Evolutionary conservation across 1,140 invertebrate genomes (phyloP).

Genomic region (Neodiprion fabricii): DNA sequence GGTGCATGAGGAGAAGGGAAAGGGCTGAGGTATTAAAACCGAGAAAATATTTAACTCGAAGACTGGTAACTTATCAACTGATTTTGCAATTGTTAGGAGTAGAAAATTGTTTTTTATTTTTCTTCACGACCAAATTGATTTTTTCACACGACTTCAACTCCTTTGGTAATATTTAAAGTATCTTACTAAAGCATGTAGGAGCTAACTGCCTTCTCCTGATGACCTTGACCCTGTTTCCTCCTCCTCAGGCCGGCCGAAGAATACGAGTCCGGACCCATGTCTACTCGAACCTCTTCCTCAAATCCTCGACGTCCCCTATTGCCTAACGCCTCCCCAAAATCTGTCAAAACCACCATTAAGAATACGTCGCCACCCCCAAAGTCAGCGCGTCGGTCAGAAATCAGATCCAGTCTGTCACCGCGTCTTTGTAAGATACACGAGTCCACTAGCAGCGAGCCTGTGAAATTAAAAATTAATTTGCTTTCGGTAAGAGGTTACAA

Average conservation of each 20-base stretch:
- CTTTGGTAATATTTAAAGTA: too few relatives aligned
- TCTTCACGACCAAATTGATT: slow-evolving; percentile 12
- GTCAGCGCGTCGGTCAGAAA: slow-evolving; percentile 13
- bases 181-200: not conserved
- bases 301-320: slow-evolving; percentile 7
- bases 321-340: slow-evolving; percentile 1
- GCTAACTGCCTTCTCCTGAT: slow-evolving; percentile 38
- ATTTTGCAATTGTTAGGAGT: not conserved
- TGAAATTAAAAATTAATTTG: slow-evolving; percentile 24
- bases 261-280: slow-evolving; percentile 20
- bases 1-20: slow-evolving; percentile 45
- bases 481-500: slow-evolving; percentile 33
- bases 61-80: not conserved
- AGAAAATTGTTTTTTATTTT: not conserved
- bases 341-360: not conserved
- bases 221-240: slow-evolving; percentile 42
- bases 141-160: too few relatives aligned
- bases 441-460: slow-evolving; percentile 17
- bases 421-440: slow-evolving; percentile 25
- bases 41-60: not conserved
- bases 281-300: not conserved
- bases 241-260: slow-evolving; percentile 42
- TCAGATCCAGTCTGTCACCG: not conserved
- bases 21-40: slow-evolving; percentile 24
- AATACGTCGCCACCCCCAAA: not conserved